Base-by-base conservation (phyloP, 1,140 invertebrate genomes). In the Cataglyphis hispanica region DNA sequence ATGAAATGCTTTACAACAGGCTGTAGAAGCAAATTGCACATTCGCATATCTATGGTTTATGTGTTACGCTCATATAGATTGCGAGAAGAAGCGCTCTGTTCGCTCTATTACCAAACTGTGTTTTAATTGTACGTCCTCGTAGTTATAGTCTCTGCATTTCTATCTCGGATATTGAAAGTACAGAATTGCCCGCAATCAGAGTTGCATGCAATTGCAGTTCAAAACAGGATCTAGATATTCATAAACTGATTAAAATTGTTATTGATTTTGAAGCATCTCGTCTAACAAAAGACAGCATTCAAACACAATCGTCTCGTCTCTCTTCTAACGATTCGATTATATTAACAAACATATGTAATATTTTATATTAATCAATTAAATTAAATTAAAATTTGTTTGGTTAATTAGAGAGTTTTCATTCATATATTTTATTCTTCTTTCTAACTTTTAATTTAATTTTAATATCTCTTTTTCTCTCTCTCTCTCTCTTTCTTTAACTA, bases 41-140 rank as follows among this genome's bases (percentile, higher is more conserved):
- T 46, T 46, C 43, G 43, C 43, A 27, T 63, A 76, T 46, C 58
- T 64, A 22, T 25, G 11, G 10, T 63, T 46, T 77, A 19, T 43
- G 11, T 43, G 25, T 19, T n/a, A 22, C 6, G 40, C 34, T 16
- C 72, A 40, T 16, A 40, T 40, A 61, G 70, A 58, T 43, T 27
- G 40, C n/a, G 13, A 66, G 61, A 40, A 53, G 27, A 64, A 34
- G 31, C 31, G 46, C 25, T 64, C 63, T 64, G 58, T 25, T 43
- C 58, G 75, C 25, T 31, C 58, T 37, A 77, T 77, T 77, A 77
- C 37, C 37, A 43, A 27, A 64, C 40, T 43, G 58, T 77, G 75
- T 77, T 76, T 77, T 77, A 77, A 77, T 77, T 77, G 58, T 76
- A 31, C 27, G 37, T 64, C 19, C 58, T 64, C 40, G 37, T 43